These are phyloP conservation scores for Colletes latitarsis DNA, from an alignment of 1,140 invertebrate genomes.

Conservation along the genomic window DNA sequence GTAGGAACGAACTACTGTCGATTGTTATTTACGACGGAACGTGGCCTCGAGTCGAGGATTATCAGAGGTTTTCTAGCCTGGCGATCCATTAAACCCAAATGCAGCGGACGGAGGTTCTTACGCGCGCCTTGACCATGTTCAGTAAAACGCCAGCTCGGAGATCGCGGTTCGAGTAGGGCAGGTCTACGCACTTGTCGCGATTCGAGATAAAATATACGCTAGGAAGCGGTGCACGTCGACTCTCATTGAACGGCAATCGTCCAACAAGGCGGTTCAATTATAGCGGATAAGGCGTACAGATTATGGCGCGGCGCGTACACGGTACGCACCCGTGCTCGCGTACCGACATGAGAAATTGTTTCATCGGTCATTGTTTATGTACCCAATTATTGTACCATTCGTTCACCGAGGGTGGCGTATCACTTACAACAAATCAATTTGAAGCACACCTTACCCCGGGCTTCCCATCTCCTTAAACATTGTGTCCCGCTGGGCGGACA, in stretches of 20 bases:
- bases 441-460: constrained; percentile 53
- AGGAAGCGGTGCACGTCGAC: background rate
- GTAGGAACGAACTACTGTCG: no score
- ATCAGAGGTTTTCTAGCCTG: no score
- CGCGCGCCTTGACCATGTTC: background rate
- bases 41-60: no score
- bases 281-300: constrained; percentile 39
- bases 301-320: constrained; percentile 5
- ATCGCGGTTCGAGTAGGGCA: background rate
- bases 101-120: background rate
- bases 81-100: background rate
- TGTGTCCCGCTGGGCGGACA: constrained; percentile 60
- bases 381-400: constrained; percentile 65
- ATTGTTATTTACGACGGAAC: no score
- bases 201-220: constrained; percentile 4
- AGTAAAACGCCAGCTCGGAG: background rate
- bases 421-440: constrained; percentile 65
- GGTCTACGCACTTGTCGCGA: background rate
- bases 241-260: constrained; percentile 17
- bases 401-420: constrained; percentile 61
- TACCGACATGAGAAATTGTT: constrained; percentile 56
- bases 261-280: constrained; percentile 45
- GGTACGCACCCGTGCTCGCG: no score
- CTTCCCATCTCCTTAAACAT: constrained; percentile 49
- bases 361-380: constrained; percentile 65